A percentile compares a stretch with the other conserved stretches of the same genome.
Conservation (phyloP, 2,113 vertebrate species). For the Plecturocebus donacophilus region DNA sequence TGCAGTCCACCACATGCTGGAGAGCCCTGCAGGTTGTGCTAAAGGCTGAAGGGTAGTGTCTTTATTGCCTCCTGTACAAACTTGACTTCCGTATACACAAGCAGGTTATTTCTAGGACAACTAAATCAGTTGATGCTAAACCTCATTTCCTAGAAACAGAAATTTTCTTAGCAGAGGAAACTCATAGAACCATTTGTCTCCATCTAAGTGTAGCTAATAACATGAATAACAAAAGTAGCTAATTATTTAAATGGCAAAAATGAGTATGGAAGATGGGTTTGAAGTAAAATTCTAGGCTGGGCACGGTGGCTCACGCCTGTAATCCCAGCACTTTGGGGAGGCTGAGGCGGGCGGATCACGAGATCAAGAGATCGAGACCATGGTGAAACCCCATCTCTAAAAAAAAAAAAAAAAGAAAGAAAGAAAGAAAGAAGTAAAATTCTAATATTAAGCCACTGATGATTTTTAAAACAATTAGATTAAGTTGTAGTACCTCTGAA, state of each 20-base stretch:
- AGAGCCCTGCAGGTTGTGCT: neutral
- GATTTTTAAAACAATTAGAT: neutral
- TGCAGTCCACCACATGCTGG: neutral
- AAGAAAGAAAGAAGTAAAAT: neutral
- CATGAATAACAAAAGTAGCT: neutral
- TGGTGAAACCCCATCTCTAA: no score
- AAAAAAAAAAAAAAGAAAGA: no score
- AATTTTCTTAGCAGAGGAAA: constrained; percentile 39
- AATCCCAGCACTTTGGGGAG: no score
- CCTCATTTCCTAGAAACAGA: constrained; percentile 34
- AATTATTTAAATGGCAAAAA: neutral
- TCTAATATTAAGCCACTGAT: constrained; percentile 6
- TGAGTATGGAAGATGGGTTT: neutral
- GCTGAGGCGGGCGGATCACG: no score
- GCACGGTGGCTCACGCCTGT: no score
- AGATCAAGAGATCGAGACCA: no score
- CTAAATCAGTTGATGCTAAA: neutral
- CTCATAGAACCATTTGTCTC: neutral
- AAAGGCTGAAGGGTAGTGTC: neutral
- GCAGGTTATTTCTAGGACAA: constrained; percentile 7
- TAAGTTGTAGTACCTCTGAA: constrained; percentile 16
- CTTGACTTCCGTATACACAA: neutral
- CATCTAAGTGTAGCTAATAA: neutral
- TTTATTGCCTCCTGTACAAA: neutral
- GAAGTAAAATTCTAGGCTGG: neutral